Conservation (phyloP, 2,113 vertebrate genomes). For the Paradisaea rubra region DNA sequence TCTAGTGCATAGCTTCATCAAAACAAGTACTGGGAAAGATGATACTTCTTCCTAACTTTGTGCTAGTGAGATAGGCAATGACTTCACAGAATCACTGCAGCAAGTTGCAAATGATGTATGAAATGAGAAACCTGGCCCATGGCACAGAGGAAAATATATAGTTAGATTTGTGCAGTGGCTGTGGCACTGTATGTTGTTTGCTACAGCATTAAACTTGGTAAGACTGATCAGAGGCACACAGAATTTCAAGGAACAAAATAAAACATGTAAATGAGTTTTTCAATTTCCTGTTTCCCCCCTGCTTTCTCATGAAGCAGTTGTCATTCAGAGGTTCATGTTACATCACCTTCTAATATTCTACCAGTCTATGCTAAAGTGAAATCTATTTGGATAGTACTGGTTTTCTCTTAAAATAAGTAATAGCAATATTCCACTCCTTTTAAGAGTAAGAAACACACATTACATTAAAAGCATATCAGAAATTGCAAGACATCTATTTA, state of each 20-base stretch:
- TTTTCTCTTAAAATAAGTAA: neutral
- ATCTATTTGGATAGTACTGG: neutral
- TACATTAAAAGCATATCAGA: neutral
- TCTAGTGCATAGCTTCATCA: neutral
- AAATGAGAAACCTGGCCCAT: slow-evolving; percentile 35
- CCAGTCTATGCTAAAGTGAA: neutral
- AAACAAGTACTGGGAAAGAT: neutral
- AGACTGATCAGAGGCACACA: neutral
- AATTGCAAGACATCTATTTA: neutral
- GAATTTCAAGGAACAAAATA: neutral
- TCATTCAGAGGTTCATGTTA: neutral
- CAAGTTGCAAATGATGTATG: slow-evolving; percentile 53
- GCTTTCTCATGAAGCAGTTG: neutral
- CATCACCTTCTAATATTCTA: neutral
- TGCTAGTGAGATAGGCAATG: neutral
- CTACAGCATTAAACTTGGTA: neutral
- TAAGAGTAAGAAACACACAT: neutral
- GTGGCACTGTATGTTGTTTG: neutral
- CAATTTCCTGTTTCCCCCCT: neutral
- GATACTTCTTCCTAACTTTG: neutral
- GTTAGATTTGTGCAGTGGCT: neutral
- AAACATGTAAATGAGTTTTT: neutral
- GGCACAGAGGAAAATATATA: slow-evolving; percentile 17
- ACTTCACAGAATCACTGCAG: slow-evolving; percentile 16
- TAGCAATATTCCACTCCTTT: neutral